Evolutionary conservation across 2,888 invertebrate genomes (phyloP).

Genomic region (Eueremaeus valkanovi): DNA sequence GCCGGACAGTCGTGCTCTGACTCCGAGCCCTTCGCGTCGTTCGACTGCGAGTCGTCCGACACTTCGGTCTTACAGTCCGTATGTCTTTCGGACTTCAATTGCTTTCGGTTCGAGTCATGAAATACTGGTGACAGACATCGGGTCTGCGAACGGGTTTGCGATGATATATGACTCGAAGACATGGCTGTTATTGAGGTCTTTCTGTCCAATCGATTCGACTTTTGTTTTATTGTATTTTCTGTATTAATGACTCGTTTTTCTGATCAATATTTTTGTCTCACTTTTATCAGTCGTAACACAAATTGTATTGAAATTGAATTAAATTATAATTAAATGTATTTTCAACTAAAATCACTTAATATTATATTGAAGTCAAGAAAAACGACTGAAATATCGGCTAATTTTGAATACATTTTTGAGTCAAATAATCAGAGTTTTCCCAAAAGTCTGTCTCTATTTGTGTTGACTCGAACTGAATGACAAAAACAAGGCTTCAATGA

Average conservation of each 20-base stretch:
- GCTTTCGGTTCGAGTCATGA: neutral
- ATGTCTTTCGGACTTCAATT: conserved; percentile 4
- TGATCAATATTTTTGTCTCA: neutral
- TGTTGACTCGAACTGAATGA: neutral
- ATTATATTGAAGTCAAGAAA: neutral
- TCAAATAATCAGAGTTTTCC: too few relatives aligned
- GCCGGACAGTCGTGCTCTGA: conserved; percentile 17
- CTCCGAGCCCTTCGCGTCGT: neutral
- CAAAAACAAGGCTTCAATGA: neutral
- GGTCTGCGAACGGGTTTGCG: conserved; percentile 7
- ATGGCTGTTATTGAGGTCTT: too few relatives aligned
- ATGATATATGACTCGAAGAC: neutral
- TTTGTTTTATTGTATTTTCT: too few relatives aligned
- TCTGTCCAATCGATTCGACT: neutral
- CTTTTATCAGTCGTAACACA: neutral
- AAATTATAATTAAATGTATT: neutral
- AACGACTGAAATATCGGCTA: neutral
- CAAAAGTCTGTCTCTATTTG: too few relatives aligned
- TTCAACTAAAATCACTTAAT: neutral
- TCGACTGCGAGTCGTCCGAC: neutral
- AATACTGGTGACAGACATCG: conserved; percentile 11
- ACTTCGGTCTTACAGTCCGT: conserved; percentile 1
- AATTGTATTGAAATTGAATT: neutral
- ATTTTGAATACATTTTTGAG: conserved; percentile 8
- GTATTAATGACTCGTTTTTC: neutral